Conservation (phyloP, 2,888 invertebrate species). For the Autographa pulchrina region DNA sequence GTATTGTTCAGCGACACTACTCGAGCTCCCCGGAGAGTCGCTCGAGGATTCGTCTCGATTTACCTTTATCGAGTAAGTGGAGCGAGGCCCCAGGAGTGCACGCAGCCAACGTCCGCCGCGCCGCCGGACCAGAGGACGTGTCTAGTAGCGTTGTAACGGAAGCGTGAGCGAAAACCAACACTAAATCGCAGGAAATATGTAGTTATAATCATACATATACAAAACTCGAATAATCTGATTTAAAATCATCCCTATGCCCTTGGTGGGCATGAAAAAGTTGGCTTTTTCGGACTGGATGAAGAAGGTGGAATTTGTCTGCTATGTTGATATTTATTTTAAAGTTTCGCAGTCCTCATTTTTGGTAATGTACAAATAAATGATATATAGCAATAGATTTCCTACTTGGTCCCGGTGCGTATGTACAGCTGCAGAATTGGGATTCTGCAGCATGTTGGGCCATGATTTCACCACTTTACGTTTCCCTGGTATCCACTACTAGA, state of each 20-base stretch:
- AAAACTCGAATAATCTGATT: background rate
- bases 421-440: background rate
- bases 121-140: background rate
- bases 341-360: no score
- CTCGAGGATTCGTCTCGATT: constrained; percentile 4
- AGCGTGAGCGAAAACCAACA: background rate
- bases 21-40: background rate
- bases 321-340: no score
- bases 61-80: background rate
- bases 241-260: background rate
- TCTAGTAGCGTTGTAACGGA: background rate
- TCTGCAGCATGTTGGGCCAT: no score
- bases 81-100: background rate
- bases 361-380: no score
- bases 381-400: no score
- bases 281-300: no score
- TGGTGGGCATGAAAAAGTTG: background rate
- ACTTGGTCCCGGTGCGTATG: background rate
- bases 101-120: background rate
- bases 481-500: background rate
- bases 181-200: background rate
- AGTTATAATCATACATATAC: background rate
- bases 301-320: no score
- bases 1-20: background rate
- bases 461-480: background rate